Percentiles rank a stretch among this genome's conserved stretches.
Evolutionary conservation across 2,113 vertebrate species (phyloP).

Genomic region (Vulpes lagopus): DNA sequence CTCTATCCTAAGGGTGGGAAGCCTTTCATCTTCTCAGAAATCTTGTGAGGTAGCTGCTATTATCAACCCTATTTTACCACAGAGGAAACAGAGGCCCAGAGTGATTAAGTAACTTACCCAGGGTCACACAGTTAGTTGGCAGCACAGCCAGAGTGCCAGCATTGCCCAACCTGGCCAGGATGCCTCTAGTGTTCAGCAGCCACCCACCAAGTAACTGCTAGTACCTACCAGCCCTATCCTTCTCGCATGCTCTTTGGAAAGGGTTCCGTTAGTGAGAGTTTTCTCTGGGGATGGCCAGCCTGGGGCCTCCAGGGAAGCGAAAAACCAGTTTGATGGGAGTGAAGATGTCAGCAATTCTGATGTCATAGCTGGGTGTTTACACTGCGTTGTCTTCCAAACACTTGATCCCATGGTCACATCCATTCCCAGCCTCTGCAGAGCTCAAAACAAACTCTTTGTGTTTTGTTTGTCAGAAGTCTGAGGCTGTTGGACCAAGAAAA

Average conservation of each 20-base stretch:
- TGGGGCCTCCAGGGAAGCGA: neutral
- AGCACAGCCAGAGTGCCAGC: neutral
- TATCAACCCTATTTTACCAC: neutral
- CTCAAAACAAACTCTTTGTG: neutral
- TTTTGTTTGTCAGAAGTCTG: neutral
- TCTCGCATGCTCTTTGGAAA: neutral
- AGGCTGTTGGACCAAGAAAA: neutral
- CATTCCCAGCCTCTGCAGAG: neutral
- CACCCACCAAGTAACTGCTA: neutral
- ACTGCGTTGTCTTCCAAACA: neutral
- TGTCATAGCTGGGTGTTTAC: neutral
- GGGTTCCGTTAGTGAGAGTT: neutral
- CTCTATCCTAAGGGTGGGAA: neutral
- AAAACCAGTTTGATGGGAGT: neutral
- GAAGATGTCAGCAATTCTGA: neutral
- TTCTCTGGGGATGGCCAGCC: neutral
- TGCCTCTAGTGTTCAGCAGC: neutral
- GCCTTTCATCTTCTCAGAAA: neutral
- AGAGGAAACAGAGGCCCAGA: conserved; percentile 19
- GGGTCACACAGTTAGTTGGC: neutral
- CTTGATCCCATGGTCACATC: neutral
- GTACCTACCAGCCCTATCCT: neutral
- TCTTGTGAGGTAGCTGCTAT: neutral
- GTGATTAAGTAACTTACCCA: neutral
- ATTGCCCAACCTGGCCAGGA: neutral